A percentile compares a stretch with the other conserved stretches of the same genome.
These are phyloP conservation scores for Pelodytes ibericus DNA, from an alignment of 2,797 vertebrate genomes.

Conservation along the genomic window DNA sequence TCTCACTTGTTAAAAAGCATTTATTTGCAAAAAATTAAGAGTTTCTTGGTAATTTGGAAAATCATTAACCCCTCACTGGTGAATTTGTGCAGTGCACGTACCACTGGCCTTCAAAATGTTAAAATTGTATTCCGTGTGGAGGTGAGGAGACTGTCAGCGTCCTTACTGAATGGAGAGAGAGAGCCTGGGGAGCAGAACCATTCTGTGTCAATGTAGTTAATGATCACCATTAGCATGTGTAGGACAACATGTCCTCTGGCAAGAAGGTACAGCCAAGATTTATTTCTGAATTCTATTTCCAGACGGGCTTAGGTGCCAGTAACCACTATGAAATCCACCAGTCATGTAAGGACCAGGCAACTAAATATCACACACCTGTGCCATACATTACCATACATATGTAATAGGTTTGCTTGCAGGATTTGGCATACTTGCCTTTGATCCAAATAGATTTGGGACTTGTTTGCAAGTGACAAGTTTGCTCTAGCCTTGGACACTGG, in stretches of 20 bases:
- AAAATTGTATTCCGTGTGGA: neutral
- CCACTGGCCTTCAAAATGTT: neutral
- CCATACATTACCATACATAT: slow-evolving; percentile 14
- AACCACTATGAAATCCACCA: slow-evolving; percentile 12
- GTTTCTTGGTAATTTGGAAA: too few species aligned
- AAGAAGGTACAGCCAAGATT: slow-evolving; percentile 20
- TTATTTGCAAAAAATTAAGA: too few species aligned
- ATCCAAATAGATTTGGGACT: slow-evolving; percentile 11
- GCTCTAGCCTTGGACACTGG: neutral
- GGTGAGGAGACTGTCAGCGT: neutral
- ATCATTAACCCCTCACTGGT: too few species aligned
- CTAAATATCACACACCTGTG: neutral
- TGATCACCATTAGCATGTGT: slow-evolving; percentile 28
- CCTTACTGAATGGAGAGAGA: neutral
- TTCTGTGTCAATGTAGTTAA: slow-evolving; percentile 18
- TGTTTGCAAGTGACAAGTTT: neutral
- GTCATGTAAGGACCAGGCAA: neutral
- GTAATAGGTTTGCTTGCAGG: neutral
- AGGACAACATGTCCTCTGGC: slow-evolving; percentile 21
- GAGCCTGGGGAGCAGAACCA: slow-evolving; percentile 10
- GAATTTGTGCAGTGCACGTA: too few species aligned
- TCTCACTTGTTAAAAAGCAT: too few species aligned
- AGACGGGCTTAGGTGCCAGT: slow-evolving; percentile 8
- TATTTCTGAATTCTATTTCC: slow-evolving; percentile 22
- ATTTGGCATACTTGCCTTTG: slow-evolving; percentile 18